Evolutionary conservation across 2,113 vertebrate species (phyloP).

Genomic region (Anoplopoma fimbria): DNA sequence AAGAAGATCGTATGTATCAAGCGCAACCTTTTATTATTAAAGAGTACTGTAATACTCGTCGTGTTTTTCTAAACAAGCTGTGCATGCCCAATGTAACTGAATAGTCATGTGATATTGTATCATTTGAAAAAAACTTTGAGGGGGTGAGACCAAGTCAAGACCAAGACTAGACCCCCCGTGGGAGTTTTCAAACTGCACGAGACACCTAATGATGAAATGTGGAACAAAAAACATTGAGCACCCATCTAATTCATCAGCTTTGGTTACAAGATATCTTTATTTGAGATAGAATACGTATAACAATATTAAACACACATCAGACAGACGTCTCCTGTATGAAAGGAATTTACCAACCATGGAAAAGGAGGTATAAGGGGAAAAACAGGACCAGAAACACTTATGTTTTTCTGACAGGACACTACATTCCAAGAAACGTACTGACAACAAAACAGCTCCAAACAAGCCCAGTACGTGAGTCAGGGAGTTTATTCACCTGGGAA

Average conservation of each 20-base stretch:
- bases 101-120: no score
- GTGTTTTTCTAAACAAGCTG: no score
- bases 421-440: background rate
- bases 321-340: background rate
- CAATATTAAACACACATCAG: background rate
- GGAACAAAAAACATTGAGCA: no score
- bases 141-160: no score
- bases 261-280: background rate
- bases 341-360: background rate
- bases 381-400: background rate
- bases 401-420: background rate
- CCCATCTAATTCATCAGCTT: background rate
- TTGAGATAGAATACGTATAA: background rate
- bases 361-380: background rate
- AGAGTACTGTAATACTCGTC: no score
- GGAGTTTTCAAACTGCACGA: no score
- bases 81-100: no score
- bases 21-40: no score
- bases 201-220: no score
- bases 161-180: no score
- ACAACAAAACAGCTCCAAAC: background rate
- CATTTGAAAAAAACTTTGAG: no score
- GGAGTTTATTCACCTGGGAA: conserved; percentile 49
- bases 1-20: no score
- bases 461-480: background rate